A percentile compares a stretch with the other conserved stretches of the same genome.
These are phyloP conservation scores for Caenorhabditis briggsae DNA, from an alignment of 1,140 invertebrate genomes.

Conservation along the genomic window DNA sequence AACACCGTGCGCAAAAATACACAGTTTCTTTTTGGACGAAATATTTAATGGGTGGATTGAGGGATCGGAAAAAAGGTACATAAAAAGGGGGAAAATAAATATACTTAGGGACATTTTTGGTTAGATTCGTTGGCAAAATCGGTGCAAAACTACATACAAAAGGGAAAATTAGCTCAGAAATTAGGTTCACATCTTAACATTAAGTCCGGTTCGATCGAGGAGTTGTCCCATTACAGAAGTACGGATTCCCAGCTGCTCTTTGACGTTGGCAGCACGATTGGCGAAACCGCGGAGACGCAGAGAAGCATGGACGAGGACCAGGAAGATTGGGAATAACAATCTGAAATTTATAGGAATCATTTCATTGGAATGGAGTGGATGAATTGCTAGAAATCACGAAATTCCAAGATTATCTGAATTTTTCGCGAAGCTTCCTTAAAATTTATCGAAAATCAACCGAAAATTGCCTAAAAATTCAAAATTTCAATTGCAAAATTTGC, in stretches of 20 bases:
- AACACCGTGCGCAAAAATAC: too few species aligned
- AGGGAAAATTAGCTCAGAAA: not conserved
- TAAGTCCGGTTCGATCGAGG: conserved; percentile 51
- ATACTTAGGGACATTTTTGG: too few species aligned
- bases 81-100: too few species aligned
- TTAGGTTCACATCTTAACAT: conserved; percentile 46
- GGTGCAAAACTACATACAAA: not conserved
- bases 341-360: conserved; percentile 21
- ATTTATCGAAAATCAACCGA: too few species aligned
- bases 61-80: too few species aligned
- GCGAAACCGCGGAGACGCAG: conserved; percentile 52
- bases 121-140: not conserved
- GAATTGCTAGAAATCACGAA: too few species aligned
- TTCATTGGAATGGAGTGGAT: not conserved
- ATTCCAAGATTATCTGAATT: too few species aligned
- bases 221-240: conserved; percentile 59
- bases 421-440: too few species aligned
- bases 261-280: conserved; percentile 22
- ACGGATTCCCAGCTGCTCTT: conserved; percentile 50
- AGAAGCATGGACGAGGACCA: conserved; percentile 58
- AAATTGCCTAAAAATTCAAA: not conserved
- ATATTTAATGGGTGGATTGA: too few species aligned
- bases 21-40: too few species aligned
- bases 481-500: not conserved
- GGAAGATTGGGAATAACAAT: conserved; percentile 57